phyloP scores from a whole-genome alignment of 2,113 vertebrate species.

The Pycnonotus jocosus region DNA sequence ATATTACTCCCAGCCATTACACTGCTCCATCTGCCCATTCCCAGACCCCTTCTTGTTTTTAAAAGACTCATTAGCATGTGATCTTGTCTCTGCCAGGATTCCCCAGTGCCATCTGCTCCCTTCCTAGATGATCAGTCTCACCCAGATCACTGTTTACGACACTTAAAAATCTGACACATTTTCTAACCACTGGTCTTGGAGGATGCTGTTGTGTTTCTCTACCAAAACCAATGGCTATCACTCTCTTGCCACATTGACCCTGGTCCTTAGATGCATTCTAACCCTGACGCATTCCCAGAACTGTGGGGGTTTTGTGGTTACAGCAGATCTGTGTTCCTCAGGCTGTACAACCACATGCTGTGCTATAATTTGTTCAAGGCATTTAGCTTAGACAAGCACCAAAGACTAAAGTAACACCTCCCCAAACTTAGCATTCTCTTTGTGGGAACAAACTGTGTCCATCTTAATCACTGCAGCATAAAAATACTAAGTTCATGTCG shows the following conservation, averaged over 20 bases:
- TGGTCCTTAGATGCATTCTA: neutral
- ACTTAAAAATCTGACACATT: neutral
- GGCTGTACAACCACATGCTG: neutral
- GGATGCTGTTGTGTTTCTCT: neutral
- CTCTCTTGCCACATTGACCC: neutral
- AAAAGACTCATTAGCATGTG: slow-evolving; percentile 35
- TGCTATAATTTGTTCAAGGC: neutral
- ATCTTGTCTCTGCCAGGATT: slow-evolving; percentile 38
- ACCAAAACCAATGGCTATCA: neutral
- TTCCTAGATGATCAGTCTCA: neutral
- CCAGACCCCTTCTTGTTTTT: neutral
- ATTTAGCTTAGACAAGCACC: neutral
- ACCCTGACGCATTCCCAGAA: neutral
- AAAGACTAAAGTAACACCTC: neutral
- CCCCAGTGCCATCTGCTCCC: slow-evolving; percentile 38
- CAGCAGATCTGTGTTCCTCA: neutral
- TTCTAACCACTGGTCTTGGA: neutral
- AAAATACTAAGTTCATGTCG: neutral
- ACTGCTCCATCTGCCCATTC: slow-evolving; percentile 46
- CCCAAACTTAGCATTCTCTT: neutral
- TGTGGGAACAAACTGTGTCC: neutral
- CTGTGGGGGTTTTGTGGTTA: neutral
- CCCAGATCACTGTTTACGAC: neutral
- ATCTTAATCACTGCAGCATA: neutral
- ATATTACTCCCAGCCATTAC: slow-evolving; percentile 3